Base-by-base conservation (phyloP, 2,888 invertebrate species). In the Drosophila rubida region DNA sequence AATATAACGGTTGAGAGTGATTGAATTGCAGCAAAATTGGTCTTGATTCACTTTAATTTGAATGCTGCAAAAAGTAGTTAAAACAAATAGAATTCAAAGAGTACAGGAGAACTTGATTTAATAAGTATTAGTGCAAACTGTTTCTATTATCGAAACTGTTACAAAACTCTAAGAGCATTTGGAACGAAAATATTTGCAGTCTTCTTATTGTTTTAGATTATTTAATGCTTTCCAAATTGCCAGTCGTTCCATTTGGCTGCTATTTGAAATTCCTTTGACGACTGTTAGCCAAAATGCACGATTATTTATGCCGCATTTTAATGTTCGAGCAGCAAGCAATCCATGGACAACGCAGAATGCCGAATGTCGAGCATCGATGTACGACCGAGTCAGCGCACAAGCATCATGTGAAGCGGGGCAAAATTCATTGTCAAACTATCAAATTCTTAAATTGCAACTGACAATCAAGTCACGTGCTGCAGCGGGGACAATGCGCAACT, bases 381-480 rank as follows among this genome's bases (percentile, higher is more conserved):
- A 23, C 45, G 16, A 13, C 35, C 53, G 8, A 7, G 27, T 4
- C 27, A 32, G 53, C 60, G 50, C 53, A 30, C 2, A 4, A 30
- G 30, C 9, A 30, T 27, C 58, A 61, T 60, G 59, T 44, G 64
- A 66, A 85, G 54, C 80, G 74, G 65, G 66, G 69, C 73, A 85
- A 87, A 87, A 86, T 87, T 86, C 87, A 85, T 83, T 85, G 88
- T 85, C 87, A 83, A 85, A 76, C 85, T 86, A 86, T 88, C 88
- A 86, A 86, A 88, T 88, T 80, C 81, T 80, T 79, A 88, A 85
- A 85, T 88, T 85, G 88, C 88, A 85, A 85, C 88, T 83, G 85
- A 88, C 85, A 85, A 86, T 85, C 84, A 85, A 86, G 84, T 85
- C 84, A 85, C 84, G 84, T 85, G 75, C 85, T 49, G 30, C 60